Evolutionary conservation across 2,888 invertebrate genomes (phyloP).

Genomic region (Nomada flava): DNA sequence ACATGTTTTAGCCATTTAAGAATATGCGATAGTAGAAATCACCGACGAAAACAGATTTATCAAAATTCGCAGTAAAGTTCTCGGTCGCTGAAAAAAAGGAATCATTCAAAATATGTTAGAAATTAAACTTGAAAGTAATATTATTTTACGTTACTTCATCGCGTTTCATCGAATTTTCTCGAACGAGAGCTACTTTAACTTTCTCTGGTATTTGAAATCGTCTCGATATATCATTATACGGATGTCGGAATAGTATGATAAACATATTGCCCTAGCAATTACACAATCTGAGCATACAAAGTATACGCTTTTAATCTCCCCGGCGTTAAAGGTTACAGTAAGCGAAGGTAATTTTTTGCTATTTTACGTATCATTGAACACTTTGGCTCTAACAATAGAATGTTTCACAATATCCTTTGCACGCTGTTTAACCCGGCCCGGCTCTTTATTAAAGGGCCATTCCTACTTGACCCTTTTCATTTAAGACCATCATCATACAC

Average conservation of each 20-base stretch:
- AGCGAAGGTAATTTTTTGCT: conserved; percentile 28
- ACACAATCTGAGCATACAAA: conserved; percentile 13
- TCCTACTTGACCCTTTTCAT: conserved; percentile 52
- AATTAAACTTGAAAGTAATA: background rate
- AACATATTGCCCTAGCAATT: conserved; percentile 9
- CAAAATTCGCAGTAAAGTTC: background rate
- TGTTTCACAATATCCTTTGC: conserved; percentile 37
- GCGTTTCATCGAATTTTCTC: too few species aligned
- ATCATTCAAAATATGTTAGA: background rate
- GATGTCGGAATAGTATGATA: background rate
- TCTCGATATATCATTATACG: background rate
- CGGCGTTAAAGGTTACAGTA: conserved; percentile 26
- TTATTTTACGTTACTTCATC: background rate
- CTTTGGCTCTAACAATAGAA: background rate
- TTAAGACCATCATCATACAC: background rate
- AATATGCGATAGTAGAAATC: conserved; percentile 19
- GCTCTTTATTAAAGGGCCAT: conserved; percentile 54
- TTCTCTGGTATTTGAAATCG: background rate
- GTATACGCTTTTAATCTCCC: conserved; percentile 24
- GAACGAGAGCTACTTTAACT: background rate
- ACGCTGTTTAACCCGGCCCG: conserved; percentile 17
- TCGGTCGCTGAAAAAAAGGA: background rate
- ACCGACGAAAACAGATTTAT: conserved; percentile 43
- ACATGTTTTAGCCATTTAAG: background rate
- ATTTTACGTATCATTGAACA: conserved; percentile 51